Evolutionary conservation across 1,140 invertebrate species (phyloP).

Genomic region (Magallana gigas): DNA sequence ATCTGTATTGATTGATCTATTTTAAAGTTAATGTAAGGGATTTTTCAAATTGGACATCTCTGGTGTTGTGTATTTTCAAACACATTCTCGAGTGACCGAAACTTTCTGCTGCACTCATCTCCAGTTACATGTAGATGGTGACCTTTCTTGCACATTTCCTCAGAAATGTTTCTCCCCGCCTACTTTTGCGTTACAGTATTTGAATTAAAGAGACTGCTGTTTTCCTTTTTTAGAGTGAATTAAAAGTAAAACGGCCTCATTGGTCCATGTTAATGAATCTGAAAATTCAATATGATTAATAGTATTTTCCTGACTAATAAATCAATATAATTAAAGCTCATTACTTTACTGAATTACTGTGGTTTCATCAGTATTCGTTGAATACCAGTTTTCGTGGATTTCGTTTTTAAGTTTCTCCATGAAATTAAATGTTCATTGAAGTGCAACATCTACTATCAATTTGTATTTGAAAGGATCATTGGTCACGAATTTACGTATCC

Average conservation of each 20-base stretch:
- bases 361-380: too few species aligned
- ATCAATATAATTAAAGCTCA: too few species aligned
- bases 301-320: not conserved
- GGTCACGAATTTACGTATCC: too few species aligned
- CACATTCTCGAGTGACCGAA: not conserved
- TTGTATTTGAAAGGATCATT: too few species aligned
- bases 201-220: not conserved
- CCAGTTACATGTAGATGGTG: not conserved
- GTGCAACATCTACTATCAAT: too few species aligned
- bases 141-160: not conserved
- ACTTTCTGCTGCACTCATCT: not conserved
- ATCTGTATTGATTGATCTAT: too few species aligned
- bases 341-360: too few species aligned
- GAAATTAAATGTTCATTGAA: too few species aligned
- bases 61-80: not conserved
- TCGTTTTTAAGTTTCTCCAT: too few species aligned
- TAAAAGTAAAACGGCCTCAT: not conserved
- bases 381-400: too few species aligned
- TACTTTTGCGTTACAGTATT: not conserved
- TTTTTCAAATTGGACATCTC: too few species aligned
- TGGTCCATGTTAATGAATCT: not conserved
- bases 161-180: conserved; percentile 9
- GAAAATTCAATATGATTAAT: not conserved
- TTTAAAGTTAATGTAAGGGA: too few species aligned
- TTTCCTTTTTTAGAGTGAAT: not conserved